A percentile compares a stretch with the other conserved stretches of the same genome.
Conservation (phyloP, 2,888 invertebrate genomes). For the Hyalella azteca region DNA sequence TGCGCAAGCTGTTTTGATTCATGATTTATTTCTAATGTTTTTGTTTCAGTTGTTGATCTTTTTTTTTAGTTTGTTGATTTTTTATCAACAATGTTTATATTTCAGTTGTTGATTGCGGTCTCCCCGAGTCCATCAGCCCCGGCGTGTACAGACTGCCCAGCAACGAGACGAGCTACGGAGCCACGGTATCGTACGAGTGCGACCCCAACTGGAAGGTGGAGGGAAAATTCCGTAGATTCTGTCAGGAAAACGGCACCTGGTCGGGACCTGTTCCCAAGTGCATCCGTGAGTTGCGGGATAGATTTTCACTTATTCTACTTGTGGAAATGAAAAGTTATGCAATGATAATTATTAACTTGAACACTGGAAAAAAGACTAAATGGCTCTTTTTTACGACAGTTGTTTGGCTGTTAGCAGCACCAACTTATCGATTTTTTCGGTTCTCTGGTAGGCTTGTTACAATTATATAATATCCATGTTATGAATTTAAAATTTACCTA, state of each 20-base stretch:
- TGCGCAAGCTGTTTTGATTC: too few species aligned
- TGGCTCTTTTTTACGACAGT: too few species aligned
- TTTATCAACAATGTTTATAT: slow-evolving; percentile 38
- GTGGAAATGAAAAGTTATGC: too few species aligned
- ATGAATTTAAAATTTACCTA: too few species aligned
- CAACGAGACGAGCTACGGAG: slow-evolving; percentile 78
- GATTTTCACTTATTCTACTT: neutral
- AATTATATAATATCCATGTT: too few species aligned
- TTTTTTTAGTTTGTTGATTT: neutral
- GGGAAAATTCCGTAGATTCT: slow-evolving; percentile 81
- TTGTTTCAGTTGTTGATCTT: too few species aligned
- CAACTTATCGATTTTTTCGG: too few species aligned
- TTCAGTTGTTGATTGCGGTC: slow-evolving; percentile 82
- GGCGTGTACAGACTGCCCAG: slow-evolving; percentile 71
- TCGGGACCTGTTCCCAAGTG: slow-evolving; percentile 83
- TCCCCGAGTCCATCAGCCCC: slow-evolving; percentile 72
- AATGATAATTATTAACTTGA: too few species aligned
- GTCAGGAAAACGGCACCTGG: slow-evolving; percentile 90
- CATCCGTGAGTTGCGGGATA: slow-evolving; percentile 69
- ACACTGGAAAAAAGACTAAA: too few species aligned
- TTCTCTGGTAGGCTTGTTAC: too few species aligned
- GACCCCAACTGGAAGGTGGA: slow-evolving; percentile 79
- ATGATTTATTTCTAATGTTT: neutral
- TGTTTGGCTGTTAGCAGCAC: too few species aligned
- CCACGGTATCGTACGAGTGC: slow-evolving; percentile 78